These are phyloP conservation scores for Malaclemys terrapin DNA, from an alignment of 2,113 vertebrate species.

Conservation along the genomic window DNA sequence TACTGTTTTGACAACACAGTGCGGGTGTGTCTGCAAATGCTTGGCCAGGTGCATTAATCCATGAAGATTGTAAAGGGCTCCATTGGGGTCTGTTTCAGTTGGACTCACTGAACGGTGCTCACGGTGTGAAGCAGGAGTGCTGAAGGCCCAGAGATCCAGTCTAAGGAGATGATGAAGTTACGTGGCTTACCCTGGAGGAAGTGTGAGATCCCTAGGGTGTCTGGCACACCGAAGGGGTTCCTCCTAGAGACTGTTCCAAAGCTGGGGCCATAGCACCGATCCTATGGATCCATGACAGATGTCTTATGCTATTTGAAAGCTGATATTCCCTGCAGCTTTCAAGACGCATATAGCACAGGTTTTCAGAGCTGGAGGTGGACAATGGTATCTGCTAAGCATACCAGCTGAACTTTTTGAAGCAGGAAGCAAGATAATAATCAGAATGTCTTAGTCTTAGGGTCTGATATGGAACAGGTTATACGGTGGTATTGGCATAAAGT, in stretches of 20 bases:
- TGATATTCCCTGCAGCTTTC: slow-evolving; percentile 44
- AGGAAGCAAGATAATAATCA: neutral
- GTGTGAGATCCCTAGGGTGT: neutral
- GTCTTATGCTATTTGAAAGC: slow-evolving; percentile 55
- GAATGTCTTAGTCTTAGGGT: neutral
- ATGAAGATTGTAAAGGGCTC: neutral
- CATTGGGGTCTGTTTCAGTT: neutral
- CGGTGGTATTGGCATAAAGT: neutral
- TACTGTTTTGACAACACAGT: neutral
- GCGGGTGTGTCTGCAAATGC: neutral
- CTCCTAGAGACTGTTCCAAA: neutral
- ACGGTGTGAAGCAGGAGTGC: neutral
- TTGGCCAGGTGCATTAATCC: neutral
- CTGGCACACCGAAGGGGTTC: neutral
- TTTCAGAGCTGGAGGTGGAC: slow-evolving; percentile 6
- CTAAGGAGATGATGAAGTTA: neutral
- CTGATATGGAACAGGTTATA: neutral
- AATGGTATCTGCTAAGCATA: slow-evolving; percentile 17
- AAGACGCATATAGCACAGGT: neutral
- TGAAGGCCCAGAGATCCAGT: neutral
- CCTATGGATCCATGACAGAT: neutral
- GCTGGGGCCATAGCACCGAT: neutral
- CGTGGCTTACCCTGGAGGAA: neutral
- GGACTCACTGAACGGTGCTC: neutral
- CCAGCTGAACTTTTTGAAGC: slow-evolving; percentile 14